These are phyloP conservation scores for Manduca sexta DNA, from an alignment of 1,140 invertebrate species.

Conservation along the genomic window DNA sequence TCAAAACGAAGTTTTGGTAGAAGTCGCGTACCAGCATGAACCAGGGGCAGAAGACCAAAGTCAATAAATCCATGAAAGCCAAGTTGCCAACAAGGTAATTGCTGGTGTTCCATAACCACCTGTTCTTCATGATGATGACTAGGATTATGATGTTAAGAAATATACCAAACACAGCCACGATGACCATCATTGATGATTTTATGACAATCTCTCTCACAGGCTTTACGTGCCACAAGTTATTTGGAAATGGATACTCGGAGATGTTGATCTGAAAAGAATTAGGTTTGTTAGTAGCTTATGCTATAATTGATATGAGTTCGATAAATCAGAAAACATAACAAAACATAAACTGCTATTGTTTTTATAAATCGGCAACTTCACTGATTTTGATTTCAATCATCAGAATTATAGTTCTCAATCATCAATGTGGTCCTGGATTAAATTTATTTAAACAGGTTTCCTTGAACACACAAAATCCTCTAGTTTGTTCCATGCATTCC, in stretches of 20 bases:
- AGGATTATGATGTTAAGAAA: conserved; percentile 83
- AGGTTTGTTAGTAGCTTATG: not conserved
- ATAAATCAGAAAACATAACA: no score
- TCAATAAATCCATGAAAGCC: conserved; percentile 83
- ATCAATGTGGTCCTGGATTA: no score
- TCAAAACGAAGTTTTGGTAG: conserved; percentile 84
- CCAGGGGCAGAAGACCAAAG: conserved; percentile 82
- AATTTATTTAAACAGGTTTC: no score
- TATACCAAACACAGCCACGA: conserved; percentile 79
- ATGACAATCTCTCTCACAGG: conserved; percentile 75
- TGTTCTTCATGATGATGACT: conserved; percentile 78
- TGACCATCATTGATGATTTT: conserved; percentile 75
- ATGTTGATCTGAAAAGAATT: conserved; percentile 53
- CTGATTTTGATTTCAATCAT: no score
- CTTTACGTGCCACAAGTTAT: conserved; percentile 76
- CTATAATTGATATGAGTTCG: no score
- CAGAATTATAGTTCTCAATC: no score
- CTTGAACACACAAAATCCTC: no score
- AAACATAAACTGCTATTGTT: no score
- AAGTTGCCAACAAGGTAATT: conserved; percentile 88
- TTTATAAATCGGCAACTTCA: no score
- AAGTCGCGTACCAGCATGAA: conserved; percentile 81
- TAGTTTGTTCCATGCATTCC: no score
- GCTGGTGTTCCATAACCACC: conserved; percentile 81
- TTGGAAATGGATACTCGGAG: conserved; percentile 71